Percentiles rank a stretch among this genome's conserved stretches.
phyloP scores from a whole-genome alignment of 2,797 vertebrate genomes.

The Silurus lanzhouensis region DNA sequence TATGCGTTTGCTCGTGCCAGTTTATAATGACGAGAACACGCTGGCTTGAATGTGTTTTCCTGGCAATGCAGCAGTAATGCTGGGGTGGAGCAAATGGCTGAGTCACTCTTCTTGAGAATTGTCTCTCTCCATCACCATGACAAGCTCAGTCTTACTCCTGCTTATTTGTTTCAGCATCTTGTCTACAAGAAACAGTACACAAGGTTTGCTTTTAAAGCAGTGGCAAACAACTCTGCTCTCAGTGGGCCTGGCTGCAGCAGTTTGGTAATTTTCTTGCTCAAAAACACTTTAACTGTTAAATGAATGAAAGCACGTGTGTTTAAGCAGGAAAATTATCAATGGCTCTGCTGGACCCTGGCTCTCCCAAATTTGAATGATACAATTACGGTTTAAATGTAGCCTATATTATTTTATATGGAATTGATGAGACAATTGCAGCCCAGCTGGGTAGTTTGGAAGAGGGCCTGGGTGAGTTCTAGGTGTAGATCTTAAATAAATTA shows the following conservation, averaged over 20 bases:
- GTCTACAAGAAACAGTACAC: constrained; percentile 8
- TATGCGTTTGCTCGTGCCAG: not conserved
- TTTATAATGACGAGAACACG: not conserved
- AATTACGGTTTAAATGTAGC: not conserved
- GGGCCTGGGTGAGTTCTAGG: not conserved
- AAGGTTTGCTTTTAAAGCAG: constrained; percentile 52
- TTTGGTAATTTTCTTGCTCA: constrained; percentile 11
- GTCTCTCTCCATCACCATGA: constrained; percentile 51
- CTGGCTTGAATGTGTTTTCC: constrained; percentile 10
- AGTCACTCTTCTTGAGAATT: constrained; percentile 42
- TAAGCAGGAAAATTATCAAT: constrained; percentile 1
- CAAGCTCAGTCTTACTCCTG: constrained; percentile 39
- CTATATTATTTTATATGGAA: constrained; percentile 41
- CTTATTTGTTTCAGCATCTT: constrained; percentile 40
- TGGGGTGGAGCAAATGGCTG: constrained; percentile 42
- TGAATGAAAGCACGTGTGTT: constrained; percentile 3
- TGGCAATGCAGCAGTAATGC: constrained; percentile 12
- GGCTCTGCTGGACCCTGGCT: not conserved
- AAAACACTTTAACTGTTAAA: constrained; percentile 3
- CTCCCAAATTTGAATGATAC: not conserved
- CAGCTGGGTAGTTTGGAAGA: not conserved
- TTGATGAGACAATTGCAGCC: not conserved
- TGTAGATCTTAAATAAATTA: not conserved
- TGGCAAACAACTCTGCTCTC: not conserved
- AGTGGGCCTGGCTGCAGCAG: not conserved